phyloP scores from a whole-genome alignment of 2,888 invertebrate genomes.

The Onthophagus sagittarius region DNA sequence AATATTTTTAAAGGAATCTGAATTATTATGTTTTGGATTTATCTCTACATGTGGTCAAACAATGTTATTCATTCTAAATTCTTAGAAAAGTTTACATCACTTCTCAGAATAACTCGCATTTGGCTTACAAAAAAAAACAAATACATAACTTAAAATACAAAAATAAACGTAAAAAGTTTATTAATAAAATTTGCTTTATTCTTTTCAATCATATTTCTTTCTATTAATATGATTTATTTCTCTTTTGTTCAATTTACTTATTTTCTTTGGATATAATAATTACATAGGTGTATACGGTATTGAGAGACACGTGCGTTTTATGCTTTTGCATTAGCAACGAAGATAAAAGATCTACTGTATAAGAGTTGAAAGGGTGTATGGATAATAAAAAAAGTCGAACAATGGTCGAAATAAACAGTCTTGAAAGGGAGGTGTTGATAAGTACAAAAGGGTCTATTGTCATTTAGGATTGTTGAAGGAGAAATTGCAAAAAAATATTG shows the following conservation, averaged over 20 bases:
- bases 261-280: background rate
- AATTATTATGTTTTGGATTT: too few relatives aligned
- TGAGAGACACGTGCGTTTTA: background rate
- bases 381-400: background rate
- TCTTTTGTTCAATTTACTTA: background rate
- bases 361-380: background rate
- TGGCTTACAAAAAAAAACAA: too few relatives aligned
- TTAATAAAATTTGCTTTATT: too few relatives aligned
- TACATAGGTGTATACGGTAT: background rate
- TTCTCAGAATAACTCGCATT: too few relatives aligned
- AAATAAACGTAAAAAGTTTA: too few relatives aligned
- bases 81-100: too few relatives aligned
- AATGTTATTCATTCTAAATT: too few relatives aligned
- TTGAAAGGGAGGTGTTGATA: background rate
- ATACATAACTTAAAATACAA: too few relatives aligned
- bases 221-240: too few relatives aligned
- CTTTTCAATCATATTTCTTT: too few relatives aligned
- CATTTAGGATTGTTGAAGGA: background rate
- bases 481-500: conserved; percentile 4
- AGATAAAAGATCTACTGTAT: background rate
- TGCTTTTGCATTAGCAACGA: background rate
- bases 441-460: background rate
- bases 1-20: too few relatives aligned
- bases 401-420: background rate
- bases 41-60: too few relatives aligned